Base-by-base conservation (phyloP, 1,140 invertebrate genomes). In the Listronotus oregonensis region DNA sequence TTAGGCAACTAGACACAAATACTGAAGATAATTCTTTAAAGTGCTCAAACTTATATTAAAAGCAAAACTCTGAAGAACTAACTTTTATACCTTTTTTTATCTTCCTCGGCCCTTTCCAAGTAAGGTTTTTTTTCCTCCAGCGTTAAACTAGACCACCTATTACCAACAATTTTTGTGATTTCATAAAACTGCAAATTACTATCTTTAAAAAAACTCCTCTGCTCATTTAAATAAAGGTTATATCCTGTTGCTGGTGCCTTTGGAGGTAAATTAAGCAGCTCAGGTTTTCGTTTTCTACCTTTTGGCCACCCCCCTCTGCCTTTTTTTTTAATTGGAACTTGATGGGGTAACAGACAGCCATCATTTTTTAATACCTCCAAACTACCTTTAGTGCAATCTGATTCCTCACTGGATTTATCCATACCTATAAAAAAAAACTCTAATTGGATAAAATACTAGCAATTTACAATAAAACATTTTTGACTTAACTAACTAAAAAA, bases 281-380 rank as follows among this genome's bases (percentile, higher is more conserved):
- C 80, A 15, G 81, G 81, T 74, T 86, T 86, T 39, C 85, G 69
- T 73, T 84, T 85, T 40, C 84, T 80, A 0, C 85, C 85, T 78
- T 86, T 86, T 5, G 85, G 85, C 85, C 85, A 86, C 2, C 85
- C 85, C 62, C 85, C 84, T 75, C 82, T 79, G 49, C 79, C 78
- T 76, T 85, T 85, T 66, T 72, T 73, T 27, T 67, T 67, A 21
- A 55, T 34, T 31, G 56, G 55, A n/a, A 61, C 27, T 49, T 66
- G 57, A 18, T 66, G 58, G 34, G 50, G 58, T 39, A 31, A 60
- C 12, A 47, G 14, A 49, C 57, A 66, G 14, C 57, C 42, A 47
- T 66, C 64, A 60, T 34, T 61, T 43, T 27, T 55, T 31, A 57
- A 42, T 15, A 55, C 14, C 10, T 37, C 11, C 37, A 66, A 31